These are phyloP conservation scores for Larimichthys polyactis DNA, from an alignment of 2,113 vertebrate genomes.

Conservation along the genomic window DNA sequence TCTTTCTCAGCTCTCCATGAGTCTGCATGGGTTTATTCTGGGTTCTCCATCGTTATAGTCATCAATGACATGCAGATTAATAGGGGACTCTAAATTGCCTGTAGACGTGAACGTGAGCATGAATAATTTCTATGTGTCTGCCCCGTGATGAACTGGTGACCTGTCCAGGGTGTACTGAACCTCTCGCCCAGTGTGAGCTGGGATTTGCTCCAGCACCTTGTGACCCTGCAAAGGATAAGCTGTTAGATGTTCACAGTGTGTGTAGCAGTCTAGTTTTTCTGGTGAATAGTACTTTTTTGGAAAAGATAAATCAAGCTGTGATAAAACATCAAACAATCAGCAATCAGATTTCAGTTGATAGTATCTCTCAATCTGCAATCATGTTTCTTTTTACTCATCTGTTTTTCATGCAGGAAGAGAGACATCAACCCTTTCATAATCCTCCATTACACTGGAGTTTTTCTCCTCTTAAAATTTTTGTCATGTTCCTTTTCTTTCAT, in stretches of 20 bases:
- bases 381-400: slow-evolving; percentile 6
- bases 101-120: too few relatives aligned
- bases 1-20: too few relatives aligned
- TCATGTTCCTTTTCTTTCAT: slow-evolving; percentile 23
- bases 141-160: too few relatives aligned
- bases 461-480: not conserved
- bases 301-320: not conserved
- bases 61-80: too few relatives aligned
- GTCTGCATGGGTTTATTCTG: too few relatives aligned
- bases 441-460: not conserved
- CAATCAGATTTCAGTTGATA: not conserved
- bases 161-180: too few relatives aligned
- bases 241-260: not conserved
- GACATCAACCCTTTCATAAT: not conserved
- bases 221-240: too few relatives aligned
- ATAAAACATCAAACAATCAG: slow-evolving; percentile 1
- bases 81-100: too few relatives aligned
- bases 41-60: too few relatives aligned
- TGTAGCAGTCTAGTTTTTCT: not conserved
- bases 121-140: too few relatives aligned
- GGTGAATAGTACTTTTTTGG: not conserved
- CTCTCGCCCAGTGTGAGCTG: too few relatives aligned
- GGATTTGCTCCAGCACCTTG: too few relatives aligned
- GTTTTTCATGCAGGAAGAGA: not conserved
- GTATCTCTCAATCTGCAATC: not conserved